Percentiles rank a stretch among this genome's conserved stretches.
These are phyloP conservation scores for Caenorhabditis remanei DNA, from an alignment of 1,140 invertebrate species.

Conservation along the genomic window DNA sequence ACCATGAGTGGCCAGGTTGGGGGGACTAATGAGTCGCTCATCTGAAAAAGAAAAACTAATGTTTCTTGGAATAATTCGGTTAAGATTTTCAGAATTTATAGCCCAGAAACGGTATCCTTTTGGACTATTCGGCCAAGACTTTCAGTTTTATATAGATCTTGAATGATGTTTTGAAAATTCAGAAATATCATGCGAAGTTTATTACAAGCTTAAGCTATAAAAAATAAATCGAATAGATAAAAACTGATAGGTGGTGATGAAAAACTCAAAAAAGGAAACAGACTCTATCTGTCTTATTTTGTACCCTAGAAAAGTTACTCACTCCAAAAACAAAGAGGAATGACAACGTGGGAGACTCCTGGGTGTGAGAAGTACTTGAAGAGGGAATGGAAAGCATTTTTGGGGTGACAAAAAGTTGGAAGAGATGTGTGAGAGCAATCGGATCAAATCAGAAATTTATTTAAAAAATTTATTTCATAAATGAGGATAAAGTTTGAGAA, in stretches of 20 bases:
- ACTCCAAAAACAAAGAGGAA: not conserved
- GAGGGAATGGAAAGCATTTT: not conserved
- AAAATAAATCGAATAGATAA: not conserved
- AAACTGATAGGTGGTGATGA: not conserved
- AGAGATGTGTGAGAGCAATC: not conserved
- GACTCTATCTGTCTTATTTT: not conserved
- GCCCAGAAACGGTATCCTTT: no score
- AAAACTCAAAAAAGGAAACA: not conserved
- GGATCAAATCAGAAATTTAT: not conserved
- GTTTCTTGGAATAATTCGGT: not conserved
- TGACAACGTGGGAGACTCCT: slow-evolving; percentile 1
- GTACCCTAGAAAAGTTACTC: not conserved
- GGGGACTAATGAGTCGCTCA: not conserved
- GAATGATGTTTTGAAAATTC: no score
- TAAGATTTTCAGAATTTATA: no score
- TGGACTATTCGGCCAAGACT: no score
- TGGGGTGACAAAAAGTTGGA: not conserved
- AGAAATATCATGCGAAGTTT: no score
- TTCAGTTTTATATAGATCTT: no score
- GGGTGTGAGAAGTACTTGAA: slow-evolving; percentile 5
- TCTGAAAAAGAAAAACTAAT: not conserved
- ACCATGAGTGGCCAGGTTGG: not conserved
- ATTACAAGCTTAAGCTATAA: no score
- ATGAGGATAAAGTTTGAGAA: not conserved
- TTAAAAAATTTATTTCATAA: not conserved